Evolutionary conservation across 92 coral and sea anemone genomes (phyloP).

Genomic region (Metridium senile): DNA sequence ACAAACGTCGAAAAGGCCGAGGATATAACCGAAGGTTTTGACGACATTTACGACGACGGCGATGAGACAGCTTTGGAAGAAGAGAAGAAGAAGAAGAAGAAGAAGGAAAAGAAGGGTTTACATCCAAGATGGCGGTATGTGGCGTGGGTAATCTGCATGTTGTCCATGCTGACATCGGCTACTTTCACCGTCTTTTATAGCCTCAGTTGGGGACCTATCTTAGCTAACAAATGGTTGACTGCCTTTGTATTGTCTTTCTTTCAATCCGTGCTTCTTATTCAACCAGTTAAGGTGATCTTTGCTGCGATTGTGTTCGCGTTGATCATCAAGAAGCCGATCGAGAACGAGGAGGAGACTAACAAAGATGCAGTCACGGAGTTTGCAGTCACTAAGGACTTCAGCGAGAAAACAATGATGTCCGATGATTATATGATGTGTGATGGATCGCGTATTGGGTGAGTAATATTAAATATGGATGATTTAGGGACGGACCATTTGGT

Average conservation of each 20-base stretch:
- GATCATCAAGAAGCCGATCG: constrained; percentile 78
- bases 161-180: constrained; percentile 60
- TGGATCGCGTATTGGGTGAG: constrained; percentile 13
- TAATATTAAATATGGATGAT: too few species aligned
- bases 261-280: constrained; percentile 85
- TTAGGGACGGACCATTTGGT: too few species aligned
- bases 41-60: constrained; percentile 50
- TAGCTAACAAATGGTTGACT: constrained; percentile 85
- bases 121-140: constrained; percentile 76
- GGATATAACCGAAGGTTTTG: constrained; percentile 16
- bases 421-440: constrained; percentile 16
- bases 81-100: constrained; percentile 27
- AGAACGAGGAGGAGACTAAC: constrained; percentile 45
- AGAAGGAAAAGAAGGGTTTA: constrained; percentile 64
- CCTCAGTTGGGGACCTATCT: constrained; percentile 86
- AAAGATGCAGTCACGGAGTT: constrained; percentile 17
- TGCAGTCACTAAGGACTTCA: background rate
- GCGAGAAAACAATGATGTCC: constrained; percentile 16
- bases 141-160: constrained; percentile 72
- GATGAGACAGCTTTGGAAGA: constrained; percentile 29
- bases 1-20: constrained; percentile 5
- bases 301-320: constrained; percentile 81
- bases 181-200: constrained; percentile 90
- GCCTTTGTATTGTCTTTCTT: constrained; percentile 87
- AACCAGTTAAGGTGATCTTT: constrained; percentile 85